A percentile compares a stretch with the other conserved stretches of the same genome.
Conservation (phyloP, 92 coral and sea anemone genomes). For the Epizoanthus rinbou region DNA sequence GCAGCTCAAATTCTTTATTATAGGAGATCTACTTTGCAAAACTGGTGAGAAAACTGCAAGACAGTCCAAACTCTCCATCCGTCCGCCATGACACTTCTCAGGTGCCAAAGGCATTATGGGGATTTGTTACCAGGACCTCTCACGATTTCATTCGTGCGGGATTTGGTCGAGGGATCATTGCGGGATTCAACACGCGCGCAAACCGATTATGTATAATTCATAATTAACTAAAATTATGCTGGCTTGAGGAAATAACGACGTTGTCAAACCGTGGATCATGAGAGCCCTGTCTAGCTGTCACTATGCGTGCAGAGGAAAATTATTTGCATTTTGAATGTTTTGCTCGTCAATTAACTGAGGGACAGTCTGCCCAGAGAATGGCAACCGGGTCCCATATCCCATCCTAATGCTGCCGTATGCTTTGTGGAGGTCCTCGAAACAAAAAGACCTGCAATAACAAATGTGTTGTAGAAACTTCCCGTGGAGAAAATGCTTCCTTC, state of each 20-base stretch:
- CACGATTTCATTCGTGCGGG: neutral
- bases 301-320: neutral
- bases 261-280: neutral
- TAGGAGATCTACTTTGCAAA: conserved; percentile 14
- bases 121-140: neutral
- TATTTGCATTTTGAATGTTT: neutral
- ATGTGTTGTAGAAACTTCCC: conserved; percentile 12
- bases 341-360: too few species aligned
- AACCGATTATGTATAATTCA: conserved; percentile 1
- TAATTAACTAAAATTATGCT: neutral
- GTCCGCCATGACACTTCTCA: conserved; percentile 11
- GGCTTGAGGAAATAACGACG: neutral
- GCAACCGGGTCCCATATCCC: too few species aligned
- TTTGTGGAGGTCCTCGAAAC: neutral
- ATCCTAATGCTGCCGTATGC: too few species aligned
- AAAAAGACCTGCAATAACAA: conserved; percentile 22
- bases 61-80: conserved; percentile 27
- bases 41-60: conserved; percentile 28
- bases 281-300: neutral
- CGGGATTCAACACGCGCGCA: neutral
- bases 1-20: neutral
- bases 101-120: conserved; percentile 4
- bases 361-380: too few species aligned
- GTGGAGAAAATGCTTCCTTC: neutral
- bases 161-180: neutral